phyloP scores from a whole-genome alignment of 2,888 invertebrate genomes.

The Yponomeuta sedellus region DNA sequence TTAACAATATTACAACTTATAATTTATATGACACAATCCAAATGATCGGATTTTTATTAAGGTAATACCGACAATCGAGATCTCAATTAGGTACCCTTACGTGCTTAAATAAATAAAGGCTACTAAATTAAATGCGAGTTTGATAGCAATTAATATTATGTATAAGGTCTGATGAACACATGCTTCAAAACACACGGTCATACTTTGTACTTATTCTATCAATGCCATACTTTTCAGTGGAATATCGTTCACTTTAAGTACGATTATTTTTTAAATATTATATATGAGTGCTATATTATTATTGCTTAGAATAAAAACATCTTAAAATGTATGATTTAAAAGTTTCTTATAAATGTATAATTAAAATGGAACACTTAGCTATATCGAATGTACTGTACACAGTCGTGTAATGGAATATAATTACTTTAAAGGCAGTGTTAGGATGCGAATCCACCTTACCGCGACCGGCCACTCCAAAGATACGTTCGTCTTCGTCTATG shows the following conservation, averaged over 20 bases:
- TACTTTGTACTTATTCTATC: slow-evolving; percentile 1
- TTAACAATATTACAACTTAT: neutral
- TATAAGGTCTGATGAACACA: neutral
- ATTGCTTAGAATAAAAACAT: slow-evolving; percentile 2
- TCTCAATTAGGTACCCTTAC: slow-evolving; percentile 3
- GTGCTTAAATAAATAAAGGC: neutral
- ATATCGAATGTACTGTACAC: neutral
- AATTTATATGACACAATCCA: slow-evolving; percentile 9
- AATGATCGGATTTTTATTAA: neutral
- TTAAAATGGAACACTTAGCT: slow-evolving; percentile 1
- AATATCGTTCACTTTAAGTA: neutral
- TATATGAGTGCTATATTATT: neutral
- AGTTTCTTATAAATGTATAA: neutral
- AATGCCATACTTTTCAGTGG: neutral
- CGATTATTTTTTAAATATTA: neutral
- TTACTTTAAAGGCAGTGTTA: slow-evolving; percentile 9
- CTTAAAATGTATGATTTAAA: slow-evolving; percentile 1
- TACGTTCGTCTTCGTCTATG: too few relatives aligned
- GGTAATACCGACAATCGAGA: slow-evolving; percentile 8
- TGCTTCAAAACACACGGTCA: neutral
- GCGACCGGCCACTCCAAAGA: neutral
- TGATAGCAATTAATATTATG: neutral
- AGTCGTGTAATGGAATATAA: neutral
- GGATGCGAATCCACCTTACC: neutral
- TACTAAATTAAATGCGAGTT: slow-evolving; percentile 11